phyloP scores from a whole-genome alignment of 2,113 vertebrate genomes.

The Litocranius walleri region DNA sequence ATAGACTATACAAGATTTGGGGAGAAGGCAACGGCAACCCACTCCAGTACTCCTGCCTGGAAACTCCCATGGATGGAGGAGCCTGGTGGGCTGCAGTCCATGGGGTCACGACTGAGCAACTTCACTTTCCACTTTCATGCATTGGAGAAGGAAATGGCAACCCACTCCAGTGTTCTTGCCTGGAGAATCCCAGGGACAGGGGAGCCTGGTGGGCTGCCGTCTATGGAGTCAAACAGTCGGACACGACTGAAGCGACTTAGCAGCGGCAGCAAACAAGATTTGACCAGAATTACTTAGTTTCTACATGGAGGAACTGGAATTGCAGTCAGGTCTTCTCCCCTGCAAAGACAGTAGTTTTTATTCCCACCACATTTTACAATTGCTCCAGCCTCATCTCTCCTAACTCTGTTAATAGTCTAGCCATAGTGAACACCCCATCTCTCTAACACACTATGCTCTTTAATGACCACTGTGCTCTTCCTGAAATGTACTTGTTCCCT shows the following conservation, averaged over 20 bases:
- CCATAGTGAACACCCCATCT: background rate
- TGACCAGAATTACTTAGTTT: background rate
- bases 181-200: too few relatives aligned
- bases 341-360: background rate
- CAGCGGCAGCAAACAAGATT: background rate
- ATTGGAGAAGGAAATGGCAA: too few relatives aligned
- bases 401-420: background rate
- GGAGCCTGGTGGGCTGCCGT: too few relatives aligned
- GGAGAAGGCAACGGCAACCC: too few relatives aligned
- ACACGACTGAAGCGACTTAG: too few relatives aligned
- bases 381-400: background rate
- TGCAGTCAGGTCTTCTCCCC: background rate
- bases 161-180: too few relatives aligned
- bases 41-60: too few relatives aligned
- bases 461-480: background rate
- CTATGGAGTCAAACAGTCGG: too few relatives aligned
- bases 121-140: too few relatives aligned
- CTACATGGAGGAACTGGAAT: background rate
- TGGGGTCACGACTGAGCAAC: too few relatives aligned
- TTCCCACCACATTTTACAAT: background rate
- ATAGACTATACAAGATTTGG: background rate
- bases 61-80: too few relatives aligned
- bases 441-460: background rate
- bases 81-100: too few relatives aligned
- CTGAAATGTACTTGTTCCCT: background rate